Base-by-base conservation (phyloP, 2,113 vertebrate genomes). In the Pelusios castaneus region DNA sequence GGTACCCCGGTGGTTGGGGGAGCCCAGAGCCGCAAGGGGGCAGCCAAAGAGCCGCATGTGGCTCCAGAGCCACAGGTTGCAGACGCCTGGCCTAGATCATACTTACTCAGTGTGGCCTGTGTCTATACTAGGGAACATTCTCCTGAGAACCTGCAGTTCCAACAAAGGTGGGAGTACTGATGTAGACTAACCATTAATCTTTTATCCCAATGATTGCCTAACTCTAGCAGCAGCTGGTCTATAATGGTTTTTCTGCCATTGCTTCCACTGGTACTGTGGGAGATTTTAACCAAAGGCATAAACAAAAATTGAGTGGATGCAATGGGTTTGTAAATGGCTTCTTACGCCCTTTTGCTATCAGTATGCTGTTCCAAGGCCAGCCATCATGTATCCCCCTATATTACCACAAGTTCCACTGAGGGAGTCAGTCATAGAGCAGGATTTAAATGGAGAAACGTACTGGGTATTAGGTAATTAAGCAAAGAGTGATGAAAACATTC, bases 101-200 rank as follows among this genome's bases (percentile, higher is more conserved):
- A 10, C 6, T 70, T 76, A n/a, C 51, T 8, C 21, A 3, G 0
- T 0, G 43, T 63, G 1, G 5, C 7, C 7, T 5, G 11, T 17
- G 1, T 38, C 31, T 58, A 84, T 76, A n/a, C n/a, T n/a, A 78
- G 47, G 21, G 58, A 82, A 21, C n/a, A 3, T 14, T 70, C 22
- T n/a, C 19, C 63, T 38, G n/a, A 70, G 63, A 38, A 38, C 22
- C 63, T 70, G 8, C 63, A 70, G 17, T 56, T 67, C 52, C 4
- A 16, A 11, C 63, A n/a, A 2, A 14, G 41, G 0, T 16, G 0
- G 63, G 80, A 78, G 16, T 6, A 0, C 0, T 0, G n/a, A 5
- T 25, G 7, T 2, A 76, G 41, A 29, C 41, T 41, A 25, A 24
- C 11, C 17, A 73, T 38, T n/a, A 73, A 10, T 6, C 24, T 75